phyloP scores from a whole-genome alignment of 2,797 vertebrate species.

The Mico argentatus region DNA sequence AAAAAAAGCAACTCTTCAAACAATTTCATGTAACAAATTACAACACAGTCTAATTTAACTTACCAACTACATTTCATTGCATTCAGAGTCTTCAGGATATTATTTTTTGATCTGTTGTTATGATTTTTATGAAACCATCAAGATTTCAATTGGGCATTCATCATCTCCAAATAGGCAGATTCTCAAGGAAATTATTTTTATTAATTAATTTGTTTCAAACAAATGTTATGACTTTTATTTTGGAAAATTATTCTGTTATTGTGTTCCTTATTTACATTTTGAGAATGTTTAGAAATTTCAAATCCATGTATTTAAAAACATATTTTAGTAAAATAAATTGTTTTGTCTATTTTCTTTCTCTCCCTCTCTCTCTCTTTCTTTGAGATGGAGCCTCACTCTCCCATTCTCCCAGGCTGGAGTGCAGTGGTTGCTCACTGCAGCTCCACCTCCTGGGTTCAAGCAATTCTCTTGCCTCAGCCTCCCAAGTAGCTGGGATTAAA shows the following conservation, averaged over 20 bases:
- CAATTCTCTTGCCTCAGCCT: not conserved
- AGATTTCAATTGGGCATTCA: not conserved
- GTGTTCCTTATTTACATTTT: not conserved
- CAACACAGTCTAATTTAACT: not conserved
- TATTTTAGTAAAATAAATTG: not conserved
- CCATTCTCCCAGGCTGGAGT: not conserved
- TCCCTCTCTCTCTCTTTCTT: too few relatives aligned
- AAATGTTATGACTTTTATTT: constrained; percentile 5
- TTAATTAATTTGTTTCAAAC: not conserved
- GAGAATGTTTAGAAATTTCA: not conserved
- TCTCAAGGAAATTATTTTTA: constrained; percentile 31
- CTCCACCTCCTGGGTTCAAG: not conserved
- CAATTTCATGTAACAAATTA: not conserved
- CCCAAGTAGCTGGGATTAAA: too few relatives aligned
- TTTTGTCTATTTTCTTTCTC: not conserved
- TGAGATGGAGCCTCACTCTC: not conserved
- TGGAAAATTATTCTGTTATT: not conserved
- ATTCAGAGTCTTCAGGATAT: not conserved
- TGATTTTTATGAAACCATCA: not conserved
- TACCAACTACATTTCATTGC: not conserved
- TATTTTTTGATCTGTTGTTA: not conserved
- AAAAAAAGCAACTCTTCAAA: constrained; percentile 8
- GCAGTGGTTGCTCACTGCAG: not conserved
- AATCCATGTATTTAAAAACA: not conserved
- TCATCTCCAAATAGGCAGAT: constrained; percentile 6